Percentiles rank a stretch among this genome's conserved stretches.
phyloP scores from a whole-genome alignment of 1,140 invertebrate species.

The Temnothorax longispinosus region DNA sequence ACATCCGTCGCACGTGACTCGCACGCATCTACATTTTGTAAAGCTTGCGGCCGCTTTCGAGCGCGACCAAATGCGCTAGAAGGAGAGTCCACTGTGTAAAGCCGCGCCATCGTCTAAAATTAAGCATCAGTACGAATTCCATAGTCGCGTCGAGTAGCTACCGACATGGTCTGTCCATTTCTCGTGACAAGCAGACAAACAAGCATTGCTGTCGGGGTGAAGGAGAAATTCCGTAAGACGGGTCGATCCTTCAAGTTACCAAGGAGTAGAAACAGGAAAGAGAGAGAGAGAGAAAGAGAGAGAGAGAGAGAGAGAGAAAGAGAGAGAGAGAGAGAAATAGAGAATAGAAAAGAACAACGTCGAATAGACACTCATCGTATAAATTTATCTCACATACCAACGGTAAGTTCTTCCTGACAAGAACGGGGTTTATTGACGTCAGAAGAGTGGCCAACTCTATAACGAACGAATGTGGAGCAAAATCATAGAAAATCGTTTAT shows the following conservation, averaged over 20 bases:
- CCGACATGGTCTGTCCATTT: constrained; percentile 68
- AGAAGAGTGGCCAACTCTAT: constrained; percentile 5
- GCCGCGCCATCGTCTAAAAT: constrained; percentile 28
- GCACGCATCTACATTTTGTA: constrained; percentile 49
- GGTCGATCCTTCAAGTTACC: constrained; percentile 63
- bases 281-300: background rate
- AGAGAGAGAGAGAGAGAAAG: background rate
- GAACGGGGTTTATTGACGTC: constrained; percentile 54
- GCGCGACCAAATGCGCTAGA: background rate
- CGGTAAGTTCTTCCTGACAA: constrained; percentile 58
- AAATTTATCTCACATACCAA: constrained; percentile 68
- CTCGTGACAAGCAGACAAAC: constrained; percentile 69
- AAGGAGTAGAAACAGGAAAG: background rate
- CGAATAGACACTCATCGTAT: constrained; percentile 63
- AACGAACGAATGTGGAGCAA: constrained; percentile 24
- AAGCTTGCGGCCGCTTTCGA: constrained; percentile 30
- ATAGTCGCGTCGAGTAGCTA: constrained; percentile 52
- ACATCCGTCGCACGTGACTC: constrained; percentile 37
- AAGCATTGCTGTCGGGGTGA: constrained; percentile 58
- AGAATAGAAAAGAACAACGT: constrained; percentile 19
- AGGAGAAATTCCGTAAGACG: constrained; percentile 67
- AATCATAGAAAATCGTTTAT: background rate
- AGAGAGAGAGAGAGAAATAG: background rate
- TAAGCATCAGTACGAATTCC: constrained; percentile 44
- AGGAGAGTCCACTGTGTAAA: background rate